Conservation (phyloP, 2,797 vertebrate genomes). For the Rallus crepitans region DNA sequence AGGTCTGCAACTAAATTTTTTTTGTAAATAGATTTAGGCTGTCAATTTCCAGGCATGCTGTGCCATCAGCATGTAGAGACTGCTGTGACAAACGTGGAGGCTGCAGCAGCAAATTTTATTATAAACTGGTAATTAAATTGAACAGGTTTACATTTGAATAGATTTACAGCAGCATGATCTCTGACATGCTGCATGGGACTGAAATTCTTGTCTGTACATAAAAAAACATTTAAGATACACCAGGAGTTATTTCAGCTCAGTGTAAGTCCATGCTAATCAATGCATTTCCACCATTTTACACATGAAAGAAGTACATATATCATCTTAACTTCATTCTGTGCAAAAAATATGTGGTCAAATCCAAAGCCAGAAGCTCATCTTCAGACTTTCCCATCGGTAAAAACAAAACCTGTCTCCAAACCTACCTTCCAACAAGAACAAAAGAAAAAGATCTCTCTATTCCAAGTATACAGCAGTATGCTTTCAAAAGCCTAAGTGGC, state of each 20-base stretch:
- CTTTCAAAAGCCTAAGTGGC: not conserved
- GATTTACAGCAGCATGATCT: constrained; percentile 81
- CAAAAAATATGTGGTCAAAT: not conserved
- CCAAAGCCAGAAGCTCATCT: not conserved
- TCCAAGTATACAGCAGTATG: not conserved
- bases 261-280: not conserved
- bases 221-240: constrained; percentile 66
- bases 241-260: no score
- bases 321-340: not conserved
- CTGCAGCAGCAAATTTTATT: constrained; percentile 83
- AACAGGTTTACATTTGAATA: constrained; percentile 87
- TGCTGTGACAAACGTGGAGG: constrained; percentile 80
- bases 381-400: not conserved
- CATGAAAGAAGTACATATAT: not conserved
- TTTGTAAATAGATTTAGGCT: constrained; percentile 83
- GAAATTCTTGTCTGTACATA: constrained; percentile 73
- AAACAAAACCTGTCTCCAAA: not conserved
- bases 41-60: constrained; percentile 82
- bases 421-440: not conserved
- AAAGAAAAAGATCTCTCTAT: not conserved
- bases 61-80: constrained; percentile 78
- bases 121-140: constrained; percentile 85
- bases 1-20: constrained; percentile 75
- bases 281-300: not conserved
- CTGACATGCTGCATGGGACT: constrained; percentile 76